Evolutionary conservation across 2,113 vertebrate species (phyloP).

Genomic region (Phrynocephalus versicolor): DNA sequence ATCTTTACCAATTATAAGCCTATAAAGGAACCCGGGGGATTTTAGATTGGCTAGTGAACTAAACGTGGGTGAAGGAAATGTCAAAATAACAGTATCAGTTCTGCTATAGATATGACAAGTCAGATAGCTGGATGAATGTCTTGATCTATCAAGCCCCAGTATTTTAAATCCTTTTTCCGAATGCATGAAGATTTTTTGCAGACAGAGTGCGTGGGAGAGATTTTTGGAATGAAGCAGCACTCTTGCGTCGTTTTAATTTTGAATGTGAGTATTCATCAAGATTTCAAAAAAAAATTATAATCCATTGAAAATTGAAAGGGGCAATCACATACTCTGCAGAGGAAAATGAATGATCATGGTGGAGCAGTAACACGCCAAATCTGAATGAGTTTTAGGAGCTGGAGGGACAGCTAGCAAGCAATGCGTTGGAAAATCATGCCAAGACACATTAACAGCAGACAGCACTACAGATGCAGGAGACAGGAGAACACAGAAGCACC

Average conservation of each 20-base stretch:
- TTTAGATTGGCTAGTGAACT: background rate
- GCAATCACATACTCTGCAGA: background rate
- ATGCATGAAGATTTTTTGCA: background rate
- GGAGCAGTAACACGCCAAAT: background rate
- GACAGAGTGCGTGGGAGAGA: background rate
- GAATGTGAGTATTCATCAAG: background rate
- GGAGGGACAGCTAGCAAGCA: background rate
- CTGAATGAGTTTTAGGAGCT: background rate
- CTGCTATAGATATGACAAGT: background rate
- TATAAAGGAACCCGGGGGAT: background rate
- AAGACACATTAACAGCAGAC: background rate
- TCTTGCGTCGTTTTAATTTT: background rate
- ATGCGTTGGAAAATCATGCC: background rate
- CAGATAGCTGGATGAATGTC: background rate
- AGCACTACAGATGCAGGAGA: too few species aligned
- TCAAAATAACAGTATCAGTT: background rate
- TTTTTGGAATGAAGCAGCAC: background rate
- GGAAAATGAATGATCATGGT: background rate
- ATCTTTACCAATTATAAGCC: background rate
- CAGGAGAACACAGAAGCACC: background rate
- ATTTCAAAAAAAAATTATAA: background rate
- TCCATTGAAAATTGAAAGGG: slow-evolving; percentile 3
- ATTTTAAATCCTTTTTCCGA: background rate
- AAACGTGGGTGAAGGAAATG: background rate
- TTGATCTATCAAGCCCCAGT: background rate